phyloP scores from a whole-genome alignment of 2,113 vertebrate species.

The Pteruthius melanotis region DNA sequence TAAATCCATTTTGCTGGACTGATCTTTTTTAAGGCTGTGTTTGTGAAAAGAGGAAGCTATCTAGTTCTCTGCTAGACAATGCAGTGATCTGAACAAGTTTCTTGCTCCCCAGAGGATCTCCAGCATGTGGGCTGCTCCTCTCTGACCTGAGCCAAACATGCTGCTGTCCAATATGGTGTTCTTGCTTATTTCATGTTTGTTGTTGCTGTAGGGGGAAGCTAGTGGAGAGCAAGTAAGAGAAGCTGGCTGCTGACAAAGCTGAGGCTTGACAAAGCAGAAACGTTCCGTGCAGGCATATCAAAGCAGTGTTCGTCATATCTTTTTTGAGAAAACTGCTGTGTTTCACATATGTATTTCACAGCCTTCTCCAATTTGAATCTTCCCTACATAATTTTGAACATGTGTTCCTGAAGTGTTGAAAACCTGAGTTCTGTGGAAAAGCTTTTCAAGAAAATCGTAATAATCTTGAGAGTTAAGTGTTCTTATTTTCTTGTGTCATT shows the following conservation, averaged over 20 bases:
- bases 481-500: not conserved
- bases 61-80: not conserved
- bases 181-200: not conserved
- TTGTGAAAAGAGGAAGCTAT: not conserved
- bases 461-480: not conserved
- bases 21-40: not conserved
- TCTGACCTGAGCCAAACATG: not conserved
- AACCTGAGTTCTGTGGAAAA: not conserved
- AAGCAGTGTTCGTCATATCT: not conserved
- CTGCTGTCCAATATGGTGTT: not conserved
- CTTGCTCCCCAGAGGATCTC: not conserved
- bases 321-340: not conserved
- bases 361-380: not conserved
- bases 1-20: not conserved
- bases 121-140: not conserved
- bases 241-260: not conserved
- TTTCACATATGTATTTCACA: not conserved
- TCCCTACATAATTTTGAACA: not conserved
- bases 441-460: not conserved
- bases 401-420: not conserved
- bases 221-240: not conserved
- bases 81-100: not conserved
- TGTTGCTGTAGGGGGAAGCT: not conserved
- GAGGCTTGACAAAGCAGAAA: slow-evolving; percentile 6
- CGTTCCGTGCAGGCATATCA: not conserved